Percentiles rank a stretch among this genome's conserved stretches.
These are phyloP conservation scores for Falco novaeseelandiae DNA, from an alignment of 2,797 vertebrate species.

Conservation along the genomic window DNA sequence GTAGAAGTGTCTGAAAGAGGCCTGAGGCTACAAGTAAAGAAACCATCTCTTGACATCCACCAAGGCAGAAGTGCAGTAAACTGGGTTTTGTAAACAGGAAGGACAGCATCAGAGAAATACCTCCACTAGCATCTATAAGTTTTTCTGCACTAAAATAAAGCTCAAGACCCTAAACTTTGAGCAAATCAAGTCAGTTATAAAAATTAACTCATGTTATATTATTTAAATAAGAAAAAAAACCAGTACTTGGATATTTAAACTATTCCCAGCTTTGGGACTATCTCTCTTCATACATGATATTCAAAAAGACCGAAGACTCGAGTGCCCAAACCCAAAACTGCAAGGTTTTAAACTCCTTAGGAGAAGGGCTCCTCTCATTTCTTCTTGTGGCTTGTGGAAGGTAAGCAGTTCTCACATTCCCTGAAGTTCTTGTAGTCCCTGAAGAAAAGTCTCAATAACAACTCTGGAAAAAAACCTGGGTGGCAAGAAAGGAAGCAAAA, in stretches of 20 bases:
- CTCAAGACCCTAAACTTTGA: neutral
- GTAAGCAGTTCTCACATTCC: constrained; percentile 3
- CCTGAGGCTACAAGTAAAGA: neutral
- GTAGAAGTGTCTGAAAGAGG: neutral
- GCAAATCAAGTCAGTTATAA: neutral
- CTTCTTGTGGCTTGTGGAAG: neutral
- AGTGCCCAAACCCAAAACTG: neutral
- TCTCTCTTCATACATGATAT: neutral
- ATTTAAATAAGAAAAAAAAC: neutral
- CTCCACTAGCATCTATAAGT: neutral
- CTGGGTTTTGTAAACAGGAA: neutral
- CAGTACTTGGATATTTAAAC: neutral
- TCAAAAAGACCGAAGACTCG: neutral
- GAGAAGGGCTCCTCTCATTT: constrained; percentile 1
- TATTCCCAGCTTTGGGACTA: neutral
- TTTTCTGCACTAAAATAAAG: neutral
- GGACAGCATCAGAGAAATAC: neutral
- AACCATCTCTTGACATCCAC: neutral
- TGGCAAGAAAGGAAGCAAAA: neutral
- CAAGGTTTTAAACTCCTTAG: neutral
- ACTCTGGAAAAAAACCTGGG: neutral
- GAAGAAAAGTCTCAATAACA: neutral
- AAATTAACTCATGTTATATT: neutral
- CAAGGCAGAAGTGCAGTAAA: neutral
- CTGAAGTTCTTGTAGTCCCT: neutral